Base-by-base conservation (phyloP, 2,113 vertebrate species). In the Synodontis membranacea region DNA sequence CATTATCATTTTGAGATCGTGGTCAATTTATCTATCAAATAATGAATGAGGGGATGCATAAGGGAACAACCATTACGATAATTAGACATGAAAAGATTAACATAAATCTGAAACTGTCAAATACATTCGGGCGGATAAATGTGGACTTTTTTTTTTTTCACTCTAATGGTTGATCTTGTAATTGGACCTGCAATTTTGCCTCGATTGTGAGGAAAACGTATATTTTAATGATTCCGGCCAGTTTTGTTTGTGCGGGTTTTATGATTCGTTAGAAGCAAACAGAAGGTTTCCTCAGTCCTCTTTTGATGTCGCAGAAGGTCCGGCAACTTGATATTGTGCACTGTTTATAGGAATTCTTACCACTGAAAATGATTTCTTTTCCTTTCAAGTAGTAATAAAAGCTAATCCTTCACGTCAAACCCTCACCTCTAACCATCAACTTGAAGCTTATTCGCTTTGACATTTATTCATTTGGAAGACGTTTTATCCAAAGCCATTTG, bases 51-150 rank as follows among this genome's bases (percentile, higher is more conserved):
- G 84, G 19, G 42, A 39, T 66, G 75, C 60, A 86, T 80, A 50
- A 86, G 75, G 76, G 75, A 86, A 54, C 60, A 52, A 68, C 60
- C 14, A 86, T 86, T 78, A 80, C 75, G 68, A 54, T 86, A 86
- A 86, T 86, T 86, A 86, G 84, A 87, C 83, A 82, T 37, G 52
- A 84, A 84, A 70, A 31, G 31, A 81, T 66, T 39, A 62, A 60
- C 28, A 84, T 56, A n/a, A 44, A 37, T 52, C 82, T 56, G 50
- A 72, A 84, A 74, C 25, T 14, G 46, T 42, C 48, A n/a, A 56
- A 74, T 39, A 74, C 17, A 74, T 72, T 31, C 42, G 23, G 76
- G 14, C 31, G 9, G 50, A 19, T 31, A 37, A 54, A 79, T 56
- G 31, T 79, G 31, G 50, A 56, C 76, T 78, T 21, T 52, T 79